Conservation (phyloP, 1,140 invertebrate species). For the Leptopilina boulardi region DNA sequence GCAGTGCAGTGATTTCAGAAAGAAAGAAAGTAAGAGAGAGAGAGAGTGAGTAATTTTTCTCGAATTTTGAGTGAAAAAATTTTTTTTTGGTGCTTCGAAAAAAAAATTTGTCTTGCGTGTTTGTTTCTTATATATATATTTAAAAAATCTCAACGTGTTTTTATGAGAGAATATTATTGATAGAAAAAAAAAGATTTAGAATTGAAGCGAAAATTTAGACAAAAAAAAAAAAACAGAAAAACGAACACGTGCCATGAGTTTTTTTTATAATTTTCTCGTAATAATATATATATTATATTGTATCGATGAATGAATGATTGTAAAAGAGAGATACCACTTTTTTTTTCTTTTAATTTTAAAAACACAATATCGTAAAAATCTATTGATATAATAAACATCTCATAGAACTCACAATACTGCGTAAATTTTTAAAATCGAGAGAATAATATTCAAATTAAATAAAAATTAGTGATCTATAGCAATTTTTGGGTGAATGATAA, state of each 20-base stretch:
- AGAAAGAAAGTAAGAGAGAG: no score
- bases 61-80: slow-evolving; percentile 17
- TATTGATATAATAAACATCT: slow-evolving; percentile 12
- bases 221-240: slow-evolving; percentile 5
- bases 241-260: slow-evolving; percentile 6
- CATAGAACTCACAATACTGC: slow-evolving; percentile 9
- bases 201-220: not conserved
- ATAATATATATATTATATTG: not conserved
- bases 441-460: not conserved
- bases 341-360: not conserved
- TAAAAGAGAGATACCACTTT: slow-evolving; percentile 27
- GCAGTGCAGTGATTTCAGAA: slow-evolving; percentile 17
- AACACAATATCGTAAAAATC: not conserved
- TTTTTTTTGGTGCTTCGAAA: slow-evolving; percentile 32
- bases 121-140: slow-evolving; percentile 29
- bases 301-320: slow-evolving; percentile 13
- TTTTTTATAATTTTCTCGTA: not conserved
- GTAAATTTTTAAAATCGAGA: not conserved
- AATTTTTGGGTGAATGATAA: slow-evolving; percentile 49
- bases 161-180: not conserved
- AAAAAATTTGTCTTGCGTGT: slow-evolving; percentile 24
- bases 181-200: not conserved
- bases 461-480: slow-evolving; percentile 10
- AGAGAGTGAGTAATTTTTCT: no score
- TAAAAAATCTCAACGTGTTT: not conserved